These are phyloP conservation scores for Toxotes lorentzi DNA, from an alignment of 2,797 vertebrate genomes.

Conservation along the genomic window DNA sequence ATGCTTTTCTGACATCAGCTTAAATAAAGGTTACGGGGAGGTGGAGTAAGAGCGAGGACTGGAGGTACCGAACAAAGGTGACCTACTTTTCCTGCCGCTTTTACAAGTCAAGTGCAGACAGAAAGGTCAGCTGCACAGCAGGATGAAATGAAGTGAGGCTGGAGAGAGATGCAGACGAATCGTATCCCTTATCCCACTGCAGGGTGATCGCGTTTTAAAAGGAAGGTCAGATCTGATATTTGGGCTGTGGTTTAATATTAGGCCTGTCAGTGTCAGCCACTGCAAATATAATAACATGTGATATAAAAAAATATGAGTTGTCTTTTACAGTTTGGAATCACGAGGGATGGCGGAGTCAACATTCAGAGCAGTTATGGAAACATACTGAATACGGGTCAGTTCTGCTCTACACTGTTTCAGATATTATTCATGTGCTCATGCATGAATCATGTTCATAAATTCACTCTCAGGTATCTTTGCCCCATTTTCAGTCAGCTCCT, in stretches of 20 bases:
- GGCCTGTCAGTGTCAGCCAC: background rate
- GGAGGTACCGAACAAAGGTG: slow-evolving; percentile 3
- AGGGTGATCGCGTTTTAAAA: background rate
- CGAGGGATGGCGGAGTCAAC: background rate
- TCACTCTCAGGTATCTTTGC: background rate
- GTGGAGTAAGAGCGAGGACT: background rate
- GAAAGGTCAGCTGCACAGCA: slow-evolving; percentile 10
- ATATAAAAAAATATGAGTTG: background rate
- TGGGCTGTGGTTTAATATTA: background rate
- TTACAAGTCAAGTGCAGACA: background rate
- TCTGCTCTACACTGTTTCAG: slow-evolving; percentile 12
- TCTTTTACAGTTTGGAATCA: background rate
- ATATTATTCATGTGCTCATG: slow-evolving; percentile 28
- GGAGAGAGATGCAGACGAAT: background rate
- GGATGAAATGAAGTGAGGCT: background rate
- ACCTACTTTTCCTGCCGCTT: background rate
- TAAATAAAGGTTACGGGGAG: background rate
- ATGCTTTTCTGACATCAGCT: background rate
- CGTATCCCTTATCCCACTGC: background rate
- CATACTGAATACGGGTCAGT: background rate
- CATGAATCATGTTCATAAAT: slow-evolving; percentile 48
- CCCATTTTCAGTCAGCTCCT: slow-evolving; percentile 11
- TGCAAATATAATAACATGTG: too few relatives aligned
- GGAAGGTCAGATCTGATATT: background rate
- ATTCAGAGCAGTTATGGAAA: background rate